Conservation (phyloP, 2,113 vertebrate species). For the Tringa solitaria region DNA sequence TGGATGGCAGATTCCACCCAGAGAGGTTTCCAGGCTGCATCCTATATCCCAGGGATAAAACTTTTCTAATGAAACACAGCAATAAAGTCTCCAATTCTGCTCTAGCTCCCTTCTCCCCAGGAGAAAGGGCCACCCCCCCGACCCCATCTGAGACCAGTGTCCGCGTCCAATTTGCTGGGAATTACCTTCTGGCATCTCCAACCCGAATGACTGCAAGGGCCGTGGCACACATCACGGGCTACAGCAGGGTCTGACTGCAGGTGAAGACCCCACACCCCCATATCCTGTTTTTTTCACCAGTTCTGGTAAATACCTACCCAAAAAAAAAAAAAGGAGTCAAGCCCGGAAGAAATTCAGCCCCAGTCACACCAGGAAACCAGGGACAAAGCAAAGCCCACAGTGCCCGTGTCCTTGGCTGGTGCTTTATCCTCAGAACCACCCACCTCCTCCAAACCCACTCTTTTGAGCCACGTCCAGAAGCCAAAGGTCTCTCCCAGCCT, state of each 20-base stretch:
- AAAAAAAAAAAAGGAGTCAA: not conserved
- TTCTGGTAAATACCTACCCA: not conserved
- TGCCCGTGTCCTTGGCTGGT: fast-evolving
- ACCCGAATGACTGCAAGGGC: fast-evolving
- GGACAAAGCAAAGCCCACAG: not conserved
- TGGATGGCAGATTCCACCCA: fast-evolving
- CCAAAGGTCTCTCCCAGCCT: not conserved
- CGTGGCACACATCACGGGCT: fast-evolving
- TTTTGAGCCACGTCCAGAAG: not conserved
- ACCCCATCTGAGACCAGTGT: not conserved
- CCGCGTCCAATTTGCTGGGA: not conserved
- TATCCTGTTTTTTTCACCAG: fast-evolving
- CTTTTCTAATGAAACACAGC: fast-evolving
- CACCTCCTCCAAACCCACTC: not conserved
- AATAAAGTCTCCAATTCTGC: too few species aligned
- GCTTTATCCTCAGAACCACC: not conserved
- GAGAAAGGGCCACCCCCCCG: too few species aligned
- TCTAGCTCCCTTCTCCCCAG: too few species aligned
- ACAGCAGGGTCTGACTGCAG: too few species aligned
- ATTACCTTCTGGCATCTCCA: not conserved
- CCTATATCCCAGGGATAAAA: not conserved
- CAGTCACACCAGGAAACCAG: not conserved
- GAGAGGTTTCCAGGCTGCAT: not conserved
- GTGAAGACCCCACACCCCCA: not conserved
- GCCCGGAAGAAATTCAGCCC: not conserved